phyloP scores from a whole-genome alignment of 2,888 invertebrate species.

The Nowickia ferox region DNA sequence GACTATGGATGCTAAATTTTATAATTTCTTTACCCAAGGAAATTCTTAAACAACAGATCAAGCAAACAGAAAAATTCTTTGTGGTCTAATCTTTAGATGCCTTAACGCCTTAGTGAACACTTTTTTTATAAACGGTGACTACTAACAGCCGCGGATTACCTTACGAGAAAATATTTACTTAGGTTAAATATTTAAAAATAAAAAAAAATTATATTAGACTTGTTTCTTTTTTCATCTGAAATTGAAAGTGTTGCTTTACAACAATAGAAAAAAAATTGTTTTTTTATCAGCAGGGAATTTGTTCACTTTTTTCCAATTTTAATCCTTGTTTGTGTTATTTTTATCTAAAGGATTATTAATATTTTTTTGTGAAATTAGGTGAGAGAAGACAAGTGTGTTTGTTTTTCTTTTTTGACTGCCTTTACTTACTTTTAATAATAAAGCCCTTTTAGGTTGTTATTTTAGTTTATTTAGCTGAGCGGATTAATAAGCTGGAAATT shows the following conservation, averaged over 20 bases:
- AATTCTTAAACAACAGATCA: slow-evolving; percentile 40
- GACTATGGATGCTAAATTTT: slow-evolving; percentile 37
- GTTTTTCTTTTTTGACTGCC: slow-evolving; percentile 40
- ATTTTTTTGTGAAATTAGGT: slow-evolving; percentile 67
- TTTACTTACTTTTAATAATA: slow-evolving; percentile 60
- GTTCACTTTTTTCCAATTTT: slow-evolving; percentile 67
- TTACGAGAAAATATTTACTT: slow-evolving; percentile 72
- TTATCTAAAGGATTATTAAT: slow-evolving; percentile 72
- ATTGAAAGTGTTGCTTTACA: slow-evolving; percentile 36
- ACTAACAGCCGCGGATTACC: slow-evolving; percentile 75
- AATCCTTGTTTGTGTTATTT: slow-evolving; percentile 68
- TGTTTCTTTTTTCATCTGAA: background rate
- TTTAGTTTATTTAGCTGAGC: slow-evolving; percentile 79
- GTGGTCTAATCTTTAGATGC: slow-evolving; percentile 65
- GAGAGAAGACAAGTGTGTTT: slow-evolving; percentile 66
- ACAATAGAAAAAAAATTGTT: slow-evolving; percentile 43
- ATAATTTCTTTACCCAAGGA: slow-evolving; percentile 16
- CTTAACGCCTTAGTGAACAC: slow-evolving; percentile 64
- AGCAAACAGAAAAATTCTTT: slow-evolving; percentile 50
- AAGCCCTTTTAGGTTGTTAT: slow-evolving; percentile 75
- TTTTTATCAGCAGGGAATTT: slow-evolving; percentile 55
- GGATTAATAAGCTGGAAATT: slow-evolving; percentile 76
- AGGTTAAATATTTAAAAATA: slow-evolving; percentile 41
- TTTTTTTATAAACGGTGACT: slow-evolving; percentile 73
- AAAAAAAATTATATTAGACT: background rate